Evolutionary conservation across 1,140 invertebrate genomes (phyloP), one percentile per base, ranked within the genome.

Genomic region (Muscidifurax raptorellus): DNA sequence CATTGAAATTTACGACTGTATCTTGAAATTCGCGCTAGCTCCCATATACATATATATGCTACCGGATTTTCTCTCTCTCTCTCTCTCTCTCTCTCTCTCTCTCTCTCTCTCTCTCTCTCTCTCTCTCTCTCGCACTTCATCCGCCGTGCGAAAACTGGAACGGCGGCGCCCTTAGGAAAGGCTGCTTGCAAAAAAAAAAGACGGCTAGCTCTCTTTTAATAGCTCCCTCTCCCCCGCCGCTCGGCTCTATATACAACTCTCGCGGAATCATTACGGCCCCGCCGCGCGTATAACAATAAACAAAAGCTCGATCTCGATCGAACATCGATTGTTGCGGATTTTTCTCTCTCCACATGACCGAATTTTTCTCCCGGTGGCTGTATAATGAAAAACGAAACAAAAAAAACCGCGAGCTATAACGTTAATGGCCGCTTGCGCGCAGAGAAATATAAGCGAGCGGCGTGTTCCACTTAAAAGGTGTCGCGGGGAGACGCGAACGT

Each of bases 1-100:
- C 69, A 40, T 64, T 82, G 28, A 71, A 64, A 74, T 75, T 82
- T 64, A 74, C 28, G 47, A 82, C 44, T 74, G 28, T 59, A 59
- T 74, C 72, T 74, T n/a, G 28, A 74, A 74, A 74, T 72, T 81
- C 80, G 12, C 27, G 22, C 28, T 12, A n/a, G n/a, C 9, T 15
- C 9, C 10, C n/a, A n/a, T n/a, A n/a, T n/a, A n/a, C n/a, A n/a
- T n/a, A n/a, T n/a, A n/a, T n/a, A n/a, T 40, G 71, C 32, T 32
- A 40, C 18, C 66, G 79, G 79, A 28, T 71, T 52, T 72, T 72
- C 32, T 59, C n/a, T 59, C 18, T 59, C 52, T 59, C 47, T 47
- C n/a, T n/a, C n/a, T n/a, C n/a, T n/a, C n/a, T n/a, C n/a, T n/a
- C n/a, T n/a, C n/a, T n/a, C n/a, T n/a, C n/a, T n/a, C n/a, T n/a